phyloP scores from a whole-genome alignment of 1,140 invertebrate species.

The Geopemphigus sp. region DNA sequence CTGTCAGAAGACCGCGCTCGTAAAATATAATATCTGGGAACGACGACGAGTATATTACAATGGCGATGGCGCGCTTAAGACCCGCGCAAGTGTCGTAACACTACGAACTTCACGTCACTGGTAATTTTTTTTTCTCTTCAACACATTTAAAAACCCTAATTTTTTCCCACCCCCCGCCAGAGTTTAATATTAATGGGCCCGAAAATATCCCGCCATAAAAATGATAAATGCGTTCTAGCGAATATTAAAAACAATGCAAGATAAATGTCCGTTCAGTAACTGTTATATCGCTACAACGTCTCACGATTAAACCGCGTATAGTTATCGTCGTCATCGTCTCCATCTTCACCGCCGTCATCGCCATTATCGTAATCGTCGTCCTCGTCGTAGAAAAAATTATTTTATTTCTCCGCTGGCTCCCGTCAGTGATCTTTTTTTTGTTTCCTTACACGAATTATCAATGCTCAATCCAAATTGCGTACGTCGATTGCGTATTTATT shows the following conservation, averaged over 20 bases:
- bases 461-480: too few species aligned
- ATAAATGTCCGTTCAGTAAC: background rate
- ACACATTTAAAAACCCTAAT: conserved; percentile 15
- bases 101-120: background rate
- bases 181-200: conserved; percentile 3
- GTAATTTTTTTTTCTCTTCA: background rate
- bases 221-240: background rate
- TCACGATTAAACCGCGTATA: conserved; percentile 8
- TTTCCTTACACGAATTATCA: too few species aligned
- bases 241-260: background rate
- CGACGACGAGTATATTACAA: background rate
- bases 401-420: background rate
- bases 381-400: background rate
- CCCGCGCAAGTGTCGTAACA: background rate
- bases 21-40: background rate
- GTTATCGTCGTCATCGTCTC: too few species aligned
- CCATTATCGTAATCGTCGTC: background rate
- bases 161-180: background rate
- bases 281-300: background rate
- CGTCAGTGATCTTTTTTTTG: too few species aligned
- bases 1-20: background rate
- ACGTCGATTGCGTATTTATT: too few species aligned
- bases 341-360: too few species aligned
- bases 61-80: background rate
- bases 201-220: conserved; percentile 4